Evolutionary conservation across 1,140 invertebrate genomes (phyloP).

Genomic region (Nixonia krombeini): DNA sequence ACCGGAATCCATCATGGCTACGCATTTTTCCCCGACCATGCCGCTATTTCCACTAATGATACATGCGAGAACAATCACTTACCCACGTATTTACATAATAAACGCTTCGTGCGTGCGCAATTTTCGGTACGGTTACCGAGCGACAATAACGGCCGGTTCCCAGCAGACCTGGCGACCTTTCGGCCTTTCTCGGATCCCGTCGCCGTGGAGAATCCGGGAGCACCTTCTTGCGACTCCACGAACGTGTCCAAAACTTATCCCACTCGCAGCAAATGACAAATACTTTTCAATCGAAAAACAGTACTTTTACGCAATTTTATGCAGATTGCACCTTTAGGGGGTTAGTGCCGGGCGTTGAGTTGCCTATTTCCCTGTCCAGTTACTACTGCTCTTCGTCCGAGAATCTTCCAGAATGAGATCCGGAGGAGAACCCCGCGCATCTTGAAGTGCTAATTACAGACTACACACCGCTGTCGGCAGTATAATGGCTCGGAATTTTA

Average conservation of each 20-base stretch:
- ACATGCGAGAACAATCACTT: no score
- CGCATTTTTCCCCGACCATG: no score
- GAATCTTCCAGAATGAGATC: conserved; percentile 36
- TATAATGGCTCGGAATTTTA: conserved; percentile 63
- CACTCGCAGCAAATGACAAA: no score
- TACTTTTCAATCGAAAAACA: no score
- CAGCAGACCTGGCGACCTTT: conserved; percentile 63
- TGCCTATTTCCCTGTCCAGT: no score
- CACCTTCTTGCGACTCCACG: no score
- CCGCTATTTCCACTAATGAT: no score
- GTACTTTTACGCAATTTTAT: no score
- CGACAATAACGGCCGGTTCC: conserved; percentile 68
- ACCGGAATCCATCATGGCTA: no score
- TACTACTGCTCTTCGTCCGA: conserved; percentile 36
- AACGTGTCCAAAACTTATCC: no score
- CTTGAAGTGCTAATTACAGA: conserved; percentile 69
- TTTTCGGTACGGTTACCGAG: conserved; percentile 46
- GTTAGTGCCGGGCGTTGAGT: conserved; percentile 34
- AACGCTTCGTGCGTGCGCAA: conserved; percentile 28
- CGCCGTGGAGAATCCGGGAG: conserved; percentile 55
- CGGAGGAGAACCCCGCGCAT: conserved; percentile 61
- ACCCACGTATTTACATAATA: conserved; percentile 23
- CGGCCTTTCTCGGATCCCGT: conserved; percentile 61
- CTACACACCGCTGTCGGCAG: conserved; percentile 53
- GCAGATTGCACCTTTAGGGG: no score